Evolutionary conservation across 2,888 invertebrate species (phyloP).

Genomic region (Nomada fabriciana): DNA sequence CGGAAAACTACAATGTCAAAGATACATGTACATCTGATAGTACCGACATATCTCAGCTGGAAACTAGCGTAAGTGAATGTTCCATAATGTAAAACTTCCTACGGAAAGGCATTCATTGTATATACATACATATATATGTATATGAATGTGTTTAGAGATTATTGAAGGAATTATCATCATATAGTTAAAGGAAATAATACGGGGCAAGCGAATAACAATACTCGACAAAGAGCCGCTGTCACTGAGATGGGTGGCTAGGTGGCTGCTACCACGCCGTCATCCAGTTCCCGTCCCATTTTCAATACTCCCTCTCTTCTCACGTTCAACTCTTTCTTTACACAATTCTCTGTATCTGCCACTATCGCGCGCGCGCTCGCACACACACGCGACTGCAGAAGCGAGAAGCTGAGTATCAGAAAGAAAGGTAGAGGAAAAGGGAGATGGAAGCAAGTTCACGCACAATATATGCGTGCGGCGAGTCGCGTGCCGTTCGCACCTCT

Average conservation of each 20-base stretch:
- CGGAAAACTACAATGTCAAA: not conserved
- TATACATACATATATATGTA: not conserved
- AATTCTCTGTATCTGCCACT: conserved; percentile 54
- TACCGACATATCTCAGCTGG: not conserved
- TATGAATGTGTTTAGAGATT: not conserved
- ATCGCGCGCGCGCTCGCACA: conserved; percentile 31
- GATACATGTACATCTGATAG: conserved; percentile 30
- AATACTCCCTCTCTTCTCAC: conserved; percentile 58
- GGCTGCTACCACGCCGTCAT: conserved; percentile 81
- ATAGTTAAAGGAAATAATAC: conserved; percentile 50
- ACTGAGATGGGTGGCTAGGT: conserved; percentile 76
- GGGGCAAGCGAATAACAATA: conserved; percentile 60
- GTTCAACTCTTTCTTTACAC: conserved; percentile 67
- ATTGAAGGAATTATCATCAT: conserved; percentile 8
- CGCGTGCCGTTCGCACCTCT: conserved; percentile 78
- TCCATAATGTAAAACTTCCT: conserved; percentile 5
- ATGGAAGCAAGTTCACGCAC: conserved; percentile 66
- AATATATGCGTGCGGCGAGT: conserved; percentile 74
- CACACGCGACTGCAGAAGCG: conserved; percentile 30
- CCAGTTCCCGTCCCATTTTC: conserved; percentile 74
- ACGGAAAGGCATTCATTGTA: conserved; percentile 28
- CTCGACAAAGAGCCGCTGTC: conserved; percentile 78
- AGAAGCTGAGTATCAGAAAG: conserved; percentile 22
- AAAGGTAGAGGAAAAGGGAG: conserved; percentile 46
- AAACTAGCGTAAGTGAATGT: conserved; percentile 5